Evolutionary conservation across 1,140 invertebrate species (phyloP).

Genomic region (Drosophila repletoides): DNA sequence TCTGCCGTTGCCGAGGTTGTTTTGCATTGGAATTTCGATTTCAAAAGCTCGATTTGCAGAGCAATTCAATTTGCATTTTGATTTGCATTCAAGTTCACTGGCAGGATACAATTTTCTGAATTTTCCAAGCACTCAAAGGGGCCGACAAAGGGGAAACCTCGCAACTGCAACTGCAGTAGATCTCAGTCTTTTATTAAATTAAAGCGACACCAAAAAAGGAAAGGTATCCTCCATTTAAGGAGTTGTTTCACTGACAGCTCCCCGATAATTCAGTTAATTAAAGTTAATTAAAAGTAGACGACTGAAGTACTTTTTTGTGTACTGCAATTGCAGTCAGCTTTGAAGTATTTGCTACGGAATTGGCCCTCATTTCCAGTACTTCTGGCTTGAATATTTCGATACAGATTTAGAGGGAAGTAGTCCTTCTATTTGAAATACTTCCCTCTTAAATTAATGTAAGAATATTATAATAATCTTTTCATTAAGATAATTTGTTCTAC

Average conservation of each 20-base stretch:
- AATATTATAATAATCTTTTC: too few relatives aligned
- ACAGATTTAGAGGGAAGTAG: too few relatives aligned
- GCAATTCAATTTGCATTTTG: constrained; percentile 28
- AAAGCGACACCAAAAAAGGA: neutral
- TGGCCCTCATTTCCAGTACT: too few relatives aligned
- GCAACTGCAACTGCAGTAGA: constrained; percentile 30
- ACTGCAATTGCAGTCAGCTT: too few relatives aligned
- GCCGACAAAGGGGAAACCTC: constrained; percentile 15
- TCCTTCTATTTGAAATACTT: too few relatives aligned
- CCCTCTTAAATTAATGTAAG: too few relatives aligned
- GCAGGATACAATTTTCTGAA: constrained; percentile 7
- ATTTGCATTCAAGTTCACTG: constrained; percentile 38
- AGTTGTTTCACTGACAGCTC: neutral
- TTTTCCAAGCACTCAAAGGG: constrained; percentile 25
- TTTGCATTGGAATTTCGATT: constrained; percentile 30
- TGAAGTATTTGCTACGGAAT: too few relatives aligned
- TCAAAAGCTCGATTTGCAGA: constrained; percentile 27
- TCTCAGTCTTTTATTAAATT: constrained; percentile 35
- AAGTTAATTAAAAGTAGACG: neutral
- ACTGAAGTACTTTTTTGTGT: too few relatives aligned
- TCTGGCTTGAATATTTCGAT: too few relatives aligned
- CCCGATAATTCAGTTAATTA: neutral
- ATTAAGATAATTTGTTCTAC: too few relatives aligned
- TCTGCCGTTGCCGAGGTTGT: too few relatives aligned
- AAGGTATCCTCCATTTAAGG: constrained; percentile 4